Evolutionary conservation across 2,797 vertebrate species (phyloP).

Genomic region (Morus bassanus): DNA sequence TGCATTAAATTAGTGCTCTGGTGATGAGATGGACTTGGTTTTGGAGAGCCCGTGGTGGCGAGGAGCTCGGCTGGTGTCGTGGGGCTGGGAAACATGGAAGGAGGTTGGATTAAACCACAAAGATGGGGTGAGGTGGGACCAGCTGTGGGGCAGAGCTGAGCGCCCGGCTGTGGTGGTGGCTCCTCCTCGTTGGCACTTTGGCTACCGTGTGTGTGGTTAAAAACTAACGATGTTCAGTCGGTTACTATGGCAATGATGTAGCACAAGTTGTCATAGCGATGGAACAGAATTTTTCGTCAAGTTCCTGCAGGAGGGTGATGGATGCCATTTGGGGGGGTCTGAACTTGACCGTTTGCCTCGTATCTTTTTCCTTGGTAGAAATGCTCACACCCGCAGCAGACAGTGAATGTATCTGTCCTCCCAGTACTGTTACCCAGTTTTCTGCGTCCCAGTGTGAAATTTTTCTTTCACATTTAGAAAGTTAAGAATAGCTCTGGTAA

Average conservation of each 20-base stretch:
- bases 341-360: not conserved
- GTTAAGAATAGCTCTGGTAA: not conserved
- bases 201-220: slow-evolving; percentile 19
- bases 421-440: not conserved
- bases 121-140: not conserved
- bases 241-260: slow-evolving; percentile 73
- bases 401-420: not conserved
- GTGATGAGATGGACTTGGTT: not conserved
- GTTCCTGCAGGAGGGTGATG: slow-evolving; percentile 44
- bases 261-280: slow-evolving; percentile 73
- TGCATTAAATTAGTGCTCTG: fast-evolving
- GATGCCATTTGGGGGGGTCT: slow-evolving; percentile 14
- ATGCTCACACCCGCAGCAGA: not conserved
- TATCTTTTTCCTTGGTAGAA: not conserved
- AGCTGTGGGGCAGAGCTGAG: not conserved
- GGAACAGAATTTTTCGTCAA: slow-evolving; percentile 25
- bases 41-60: not conserved
- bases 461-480: not conserved
- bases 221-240: slow-evolving; percentile 47
- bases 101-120: not conserved
- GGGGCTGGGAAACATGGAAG: not conserved
- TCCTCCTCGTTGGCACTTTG: not conserved
- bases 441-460: not conserved
- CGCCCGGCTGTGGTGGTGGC: not conserved
- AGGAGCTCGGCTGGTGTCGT: not conserved